These are phyloP conservation scores for Pentalonia nigronervosa DNA, from an alignment of 1,140 invertebrate genomes.

Conservation along the genomic window DNA sequence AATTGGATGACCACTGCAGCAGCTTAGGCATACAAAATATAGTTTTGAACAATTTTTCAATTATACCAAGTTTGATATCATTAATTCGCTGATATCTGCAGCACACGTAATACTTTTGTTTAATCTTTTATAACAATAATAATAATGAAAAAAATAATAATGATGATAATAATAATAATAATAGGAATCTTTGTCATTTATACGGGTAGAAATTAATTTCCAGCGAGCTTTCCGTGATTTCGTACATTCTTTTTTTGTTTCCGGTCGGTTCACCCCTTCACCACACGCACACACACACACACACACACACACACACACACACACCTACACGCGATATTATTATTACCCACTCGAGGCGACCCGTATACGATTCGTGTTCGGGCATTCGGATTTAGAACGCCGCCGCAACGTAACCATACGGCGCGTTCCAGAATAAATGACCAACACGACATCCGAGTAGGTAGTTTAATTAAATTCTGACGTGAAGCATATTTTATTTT, in stretches of 20 bases:
- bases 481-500: slow-evolving; percentile 9
- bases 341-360: neutral
- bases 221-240: neutral
- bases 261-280: neutral
- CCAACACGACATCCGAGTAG: neutral
- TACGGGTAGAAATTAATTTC: slow-evolving; percentile 25
- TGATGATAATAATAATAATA: neutral
- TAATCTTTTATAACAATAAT: neutral
- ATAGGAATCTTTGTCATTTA: neutral
- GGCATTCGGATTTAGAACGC: neutral
- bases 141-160: neutral
- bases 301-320: neutral
- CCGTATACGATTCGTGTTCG: neutral
- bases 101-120: neutral
- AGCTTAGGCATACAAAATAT: neutral
- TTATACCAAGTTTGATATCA: neutral
- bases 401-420: neutral
- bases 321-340: neutral
- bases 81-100: neutral
- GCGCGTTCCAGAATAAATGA: neutral
- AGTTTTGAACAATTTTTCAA: neutral
- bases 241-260: slow-evolving; percentile 30
- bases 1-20: neutral
- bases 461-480: neutral
- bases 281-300: too few relatives aligned